A percentile compares a stretch with the other conserved stretches of the same genome.
These are phyloP conservation scores for Athene cunicularia DNA, from an alignment of 2,113 vertebrate genomes.

Conservation along the genomic window DNA sequence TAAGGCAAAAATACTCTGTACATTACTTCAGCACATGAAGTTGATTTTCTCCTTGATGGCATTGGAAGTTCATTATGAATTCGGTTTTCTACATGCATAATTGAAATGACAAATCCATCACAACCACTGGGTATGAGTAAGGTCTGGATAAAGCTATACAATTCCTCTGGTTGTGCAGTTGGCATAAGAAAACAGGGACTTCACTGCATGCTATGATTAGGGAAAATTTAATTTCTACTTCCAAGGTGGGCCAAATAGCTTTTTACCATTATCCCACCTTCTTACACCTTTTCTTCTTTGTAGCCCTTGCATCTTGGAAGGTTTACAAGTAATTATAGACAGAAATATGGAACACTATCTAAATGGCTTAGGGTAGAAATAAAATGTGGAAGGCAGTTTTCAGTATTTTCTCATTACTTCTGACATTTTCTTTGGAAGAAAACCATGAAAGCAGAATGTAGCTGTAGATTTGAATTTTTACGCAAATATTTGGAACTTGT, in stretches of 20 bases:
- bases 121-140: background rate
- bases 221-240: constrained; percentile 1
- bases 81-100: constrained; percentile 37
- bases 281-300: background rate
- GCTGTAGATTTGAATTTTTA: background rate
- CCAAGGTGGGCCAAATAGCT: background rate
- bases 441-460: background rate
- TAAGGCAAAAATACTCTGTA: background rate
- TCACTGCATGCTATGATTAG: background rate
- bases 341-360: background rate
- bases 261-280: background rate
- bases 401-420: background rate
- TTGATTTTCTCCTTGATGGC: constrained; percentile 36
- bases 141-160: background rate
- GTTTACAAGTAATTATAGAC: background rate
- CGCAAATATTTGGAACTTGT: background rate
- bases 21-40: background rate
- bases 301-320: background rate
- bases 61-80: constrained; percentile 40
- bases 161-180: background rate
- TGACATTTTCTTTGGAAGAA: background rate
- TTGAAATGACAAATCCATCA: background rate
- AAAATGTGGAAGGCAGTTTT: background rate
- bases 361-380: background rate
- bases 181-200: background rate